Evolutionary conservation across 2,797 vertebrate species (phyloP).

Genomic region (Nyctibius grandis): DNA sequence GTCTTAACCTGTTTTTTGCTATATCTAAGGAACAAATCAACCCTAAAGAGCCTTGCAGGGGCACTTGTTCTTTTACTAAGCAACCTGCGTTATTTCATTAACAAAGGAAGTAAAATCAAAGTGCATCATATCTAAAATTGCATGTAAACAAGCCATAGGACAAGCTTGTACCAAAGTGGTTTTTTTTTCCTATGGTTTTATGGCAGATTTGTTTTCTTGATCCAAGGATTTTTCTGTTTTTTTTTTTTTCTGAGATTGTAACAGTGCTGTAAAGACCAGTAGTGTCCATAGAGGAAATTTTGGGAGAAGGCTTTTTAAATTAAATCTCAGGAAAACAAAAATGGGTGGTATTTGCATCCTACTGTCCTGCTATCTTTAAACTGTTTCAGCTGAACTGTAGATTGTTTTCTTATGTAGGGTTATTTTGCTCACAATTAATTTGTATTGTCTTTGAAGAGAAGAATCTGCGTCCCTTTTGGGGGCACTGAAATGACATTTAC

Average conservation of each 20-base stretch:
- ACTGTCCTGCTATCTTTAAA: not conserved
- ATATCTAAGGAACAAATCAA: not conserved
- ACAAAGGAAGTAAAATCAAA: not conserved
- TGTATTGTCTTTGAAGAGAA: not conserved
- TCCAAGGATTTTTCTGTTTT: not conserved
- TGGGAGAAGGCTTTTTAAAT: not conserved
- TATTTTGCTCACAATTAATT: not conserved
- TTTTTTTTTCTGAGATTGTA: not conserved
- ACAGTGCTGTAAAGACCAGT: not conserved
- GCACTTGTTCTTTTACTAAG: not conserved
- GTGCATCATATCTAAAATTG: not conserved
- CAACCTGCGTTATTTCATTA: slow-evolving; percentile 25
- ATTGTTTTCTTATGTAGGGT: not conserved
- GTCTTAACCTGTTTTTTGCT: slow-evolving; percentile 10
- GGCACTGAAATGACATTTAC: not conserved
- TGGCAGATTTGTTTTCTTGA: not conserved
- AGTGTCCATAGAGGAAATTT: not conserved
- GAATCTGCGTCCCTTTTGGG: not conserved
- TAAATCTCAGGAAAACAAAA: not conserved
- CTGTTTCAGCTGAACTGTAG: not conserved
- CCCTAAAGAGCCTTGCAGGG: not conserved
- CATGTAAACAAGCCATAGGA: not conserved
- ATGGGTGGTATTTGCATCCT: not conserved
- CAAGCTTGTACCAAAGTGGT: not conserved
- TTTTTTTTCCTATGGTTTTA: not conserved